Evolutionary conservation across 2,113 vertebrate genomes (phyloP), one percentile per base, ranked within the genome.

Genomic region (Calypte anna): DNA sequence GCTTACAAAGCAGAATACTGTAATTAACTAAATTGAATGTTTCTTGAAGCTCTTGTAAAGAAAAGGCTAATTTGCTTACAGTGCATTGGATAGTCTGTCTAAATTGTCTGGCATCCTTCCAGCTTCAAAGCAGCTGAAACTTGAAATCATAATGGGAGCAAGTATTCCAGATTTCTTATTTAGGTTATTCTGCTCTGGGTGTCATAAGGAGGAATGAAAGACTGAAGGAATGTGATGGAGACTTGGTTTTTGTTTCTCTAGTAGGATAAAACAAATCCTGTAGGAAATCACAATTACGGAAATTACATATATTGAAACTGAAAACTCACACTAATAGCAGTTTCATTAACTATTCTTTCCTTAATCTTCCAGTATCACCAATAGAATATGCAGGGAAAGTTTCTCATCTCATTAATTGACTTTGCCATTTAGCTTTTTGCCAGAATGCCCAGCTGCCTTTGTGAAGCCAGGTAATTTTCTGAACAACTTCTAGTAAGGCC

Each of bases 11-110:
- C 93, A 95, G 87, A 93, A 94, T 94, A 14, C 73, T 82, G 84
- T 97, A 95, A 96, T 97, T 95, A 96, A 95, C 84, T 91, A 94
- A 95, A 95, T 88, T 93, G 94, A 94, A 91, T 88, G 87, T 81
- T 96, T 95, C 90, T 95, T 96, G 76, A 88, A 94, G 85, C 53
- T 91, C 51, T 93, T 79, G 61, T 81, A 86, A 94, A 93, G 84
- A 78, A 88, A 78, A 89, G 68, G 91, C 66, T 93, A 27, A 94
- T 94, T 96, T 95, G 89, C 94, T 90, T 90, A 95, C 73, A 90
- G 40, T 76, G 73, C 76, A 20, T 83, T 91, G 79, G 76, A 24
- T 83, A 46, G 84, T 64, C 91, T 88, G 57, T 91, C 82, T 88
- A 81, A 94, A 91, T 91, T 77, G 68, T 9, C 73, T 96, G 94